Base-by-base conservation (phyloP, 2,888 invertebrate species). In the Cancer borealis region DNA sequence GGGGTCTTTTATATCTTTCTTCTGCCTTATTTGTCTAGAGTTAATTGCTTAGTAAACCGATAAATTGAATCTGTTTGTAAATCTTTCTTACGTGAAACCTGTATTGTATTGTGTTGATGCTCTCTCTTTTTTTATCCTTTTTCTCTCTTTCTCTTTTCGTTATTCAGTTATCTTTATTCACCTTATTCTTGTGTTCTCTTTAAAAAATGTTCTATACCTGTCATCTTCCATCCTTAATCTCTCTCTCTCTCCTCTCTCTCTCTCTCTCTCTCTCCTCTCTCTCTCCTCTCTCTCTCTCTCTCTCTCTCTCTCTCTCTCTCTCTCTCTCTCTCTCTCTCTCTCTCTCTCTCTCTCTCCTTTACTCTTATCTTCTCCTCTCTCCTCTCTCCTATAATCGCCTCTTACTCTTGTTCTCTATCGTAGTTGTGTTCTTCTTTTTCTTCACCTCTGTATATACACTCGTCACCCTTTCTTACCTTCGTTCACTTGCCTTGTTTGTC, bases 31-130 rank as follows among this genome's bases (percentile, higher is more conserved):
- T 84, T 84, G 84, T 84, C 30, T 8, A 0, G 84, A 2, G 30
- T 84, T 84, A 84, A 84, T 84, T 84, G 84, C 39, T 14, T 17
- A 39, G 84, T 84, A 84, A 84, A 84, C 14, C 84, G 84, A 84
- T 84, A 84, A 84, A 84, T 84, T 30, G 84, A 84, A 84, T 30
- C 39, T 17, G 84, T 17, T 17, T 73, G 73, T 73, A 73, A 73
- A 73, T 73, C 73, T 73, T 10, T 73, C 73, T 8, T 26, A 8
- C 26, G 21, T 26, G 73, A 26, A 73, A 73, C 73, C 73, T 26
- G 73, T 73, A 73, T 73, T 73, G 73, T 26, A 26, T 26, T 26
- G n/a, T 73, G 73, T 26, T 73, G n/a, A 73, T 26, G 26, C n/a
- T 73, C 73, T 26, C 26, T 73, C 26, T 26, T 21, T 26, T 10